phyloP scores from a whole-genome alignment of 1,140 invertebrate species.

The Drosophila ogumai region DNA sequence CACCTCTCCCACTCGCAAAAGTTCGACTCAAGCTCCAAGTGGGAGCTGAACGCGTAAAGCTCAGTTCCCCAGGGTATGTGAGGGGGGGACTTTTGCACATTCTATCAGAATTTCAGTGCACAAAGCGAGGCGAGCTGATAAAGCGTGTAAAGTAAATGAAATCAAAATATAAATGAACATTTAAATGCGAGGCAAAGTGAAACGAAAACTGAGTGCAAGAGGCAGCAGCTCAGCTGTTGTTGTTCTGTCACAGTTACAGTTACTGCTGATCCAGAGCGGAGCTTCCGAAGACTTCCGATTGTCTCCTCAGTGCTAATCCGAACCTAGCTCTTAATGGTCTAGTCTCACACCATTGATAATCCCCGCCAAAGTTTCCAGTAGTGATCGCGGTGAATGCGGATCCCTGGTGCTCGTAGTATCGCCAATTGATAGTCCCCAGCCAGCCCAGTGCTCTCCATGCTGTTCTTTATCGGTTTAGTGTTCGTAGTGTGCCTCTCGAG shows the following conservation, averaged over 20 bases:
- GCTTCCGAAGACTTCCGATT: constrained; percentile 1
- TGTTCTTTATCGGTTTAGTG: constrained; percentile 43
- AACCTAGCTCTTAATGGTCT: background rate
- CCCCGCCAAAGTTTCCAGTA: constrained; percentile 1
- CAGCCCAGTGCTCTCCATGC: constrained; percentile 39
- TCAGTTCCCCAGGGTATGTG: constrained; percentile 10
- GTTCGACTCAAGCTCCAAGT: constrained; percentile 17
- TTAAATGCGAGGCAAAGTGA: constrained; percentile 28
- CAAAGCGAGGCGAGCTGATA: constrained; percentile 51
- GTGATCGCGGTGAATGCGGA: constrained; percentile 16
- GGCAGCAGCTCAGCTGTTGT: constrained; percentile 29
- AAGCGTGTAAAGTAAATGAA: constrained; percentile 62
- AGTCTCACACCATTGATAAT: constrained; percentile 3
- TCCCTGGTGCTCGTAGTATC: constrained; percentile 14
- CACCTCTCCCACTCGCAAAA: constrained; percentile 6
- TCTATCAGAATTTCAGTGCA: constrained; percentile 21
- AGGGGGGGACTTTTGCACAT: constrained; percentile 9
- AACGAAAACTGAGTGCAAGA: constrained; percentile 24
- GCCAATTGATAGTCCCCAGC: constrained; percentile 1
- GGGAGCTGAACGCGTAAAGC: constrained; percentile 16
- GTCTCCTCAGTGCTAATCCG: constrained; percentile 37
- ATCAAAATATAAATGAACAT: constrained; percentile 21
- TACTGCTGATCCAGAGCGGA: constrained; percentile 17
- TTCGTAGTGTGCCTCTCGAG: constrained; percentile 48
- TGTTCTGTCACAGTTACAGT: constrained; percentile 20